Conservation (phyloP, 2,113 vertebrate genomes). For the Micronycteris hirsuta region DNA sequence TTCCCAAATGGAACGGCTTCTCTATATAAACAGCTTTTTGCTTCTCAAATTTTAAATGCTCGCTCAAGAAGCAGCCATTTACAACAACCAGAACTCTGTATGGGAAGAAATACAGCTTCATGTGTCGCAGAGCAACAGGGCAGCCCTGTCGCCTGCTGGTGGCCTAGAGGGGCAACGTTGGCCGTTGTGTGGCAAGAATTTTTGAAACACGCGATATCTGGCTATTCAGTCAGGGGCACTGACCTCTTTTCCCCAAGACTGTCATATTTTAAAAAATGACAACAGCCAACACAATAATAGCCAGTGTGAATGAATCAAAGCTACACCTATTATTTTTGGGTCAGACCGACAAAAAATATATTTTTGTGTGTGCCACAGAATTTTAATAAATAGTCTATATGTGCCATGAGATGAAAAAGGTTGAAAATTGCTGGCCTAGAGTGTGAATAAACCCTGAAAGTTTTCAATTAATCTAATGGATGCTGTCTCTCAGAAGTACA, state of each 20-base stretch:
- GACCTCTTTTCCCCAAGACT: too few species aligned
- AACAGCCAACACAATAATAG: too few species aligned
- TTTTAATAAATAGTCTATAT: too few species aligned
- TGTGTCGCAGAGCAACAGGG: not conserved
- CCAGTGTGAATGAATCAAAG: too few species aligned
- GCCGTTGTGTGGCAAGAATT: too few species aligned
- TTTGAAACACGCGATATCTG: too few species aligned
- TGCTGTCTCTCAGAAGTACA: not conserved
- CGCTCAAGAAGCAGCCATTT: not conserved
- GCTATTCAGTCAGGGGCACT: too few species aligned
- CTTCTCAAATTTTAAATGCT: constrained; percentile 10
- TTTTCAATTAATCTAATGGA: not conserved
- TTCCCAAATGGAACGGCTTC: not conserved
- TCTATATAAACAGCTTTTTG: not conserved
- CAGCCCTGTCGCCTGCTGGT: not conserved
- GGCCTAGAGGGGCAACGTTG: not conserved
- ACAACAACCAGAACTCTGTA: not conserved
- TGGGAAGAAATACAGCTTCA: not conserved
- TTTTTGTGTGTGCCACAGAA: too few species aligned
- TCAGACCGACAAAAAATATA: too few species aligned
- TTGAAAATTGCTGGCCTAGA: not conserved
- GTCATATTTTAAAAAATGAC: too few species aligned
- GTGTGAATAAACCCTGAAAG: not conserved
- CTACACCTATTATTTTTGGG: too few species aligned
- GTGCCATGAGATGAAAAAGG: too few species aligned